Evolutionary conservation across 1,140 invertebrate species (phyloP).

Genomic region (Phenacoccus solenopsis): DNA sequence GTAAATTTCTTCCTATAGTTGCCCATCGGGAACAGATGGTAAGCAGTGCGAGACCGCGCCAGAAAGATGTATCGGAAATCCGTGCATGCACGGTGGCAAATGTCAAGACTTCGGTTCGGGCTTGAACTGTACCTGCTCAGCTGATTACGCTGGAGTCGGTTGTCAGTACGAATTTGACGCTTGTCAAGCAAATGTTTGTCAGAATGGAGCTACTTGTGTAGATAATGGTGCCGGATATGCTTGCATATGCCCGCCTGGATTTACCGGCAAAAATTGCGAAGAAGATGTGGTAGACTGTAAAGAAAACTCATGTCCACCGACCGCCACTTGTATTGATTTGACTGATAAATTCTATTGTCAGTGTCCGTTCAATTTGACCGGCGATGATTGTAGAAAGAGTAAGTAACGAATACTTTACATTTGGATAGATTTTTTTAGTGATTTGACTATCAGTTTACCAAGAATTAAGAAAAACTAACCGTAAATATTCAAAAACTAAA

Average conservation of each 20-base stretch:
- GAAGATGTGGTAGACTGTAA: conserved; percentile 86
- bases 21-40: conserved; percentile 83
- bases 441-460: too few relatives aligned
- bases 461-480: too few relatives aligned
- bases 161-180: conserved; percentile 90
- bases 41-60: conserved; percentile 92
- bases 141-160: conserved; percentile 73
- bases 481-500: too few relatives aligned
- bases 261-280: conserved; percentile 73
- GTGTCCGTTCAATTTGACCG: conserved; percentile 91
- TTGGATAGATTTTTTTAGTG: neutral
- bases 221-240: conserved; percentile 72
- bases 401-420: conserved; percentile 31
- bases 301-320: conserved; percentile 85
- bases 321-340: conserved; percentile 85
- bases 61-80: conserved; percentile 87
- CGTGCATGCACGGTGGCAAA: conserved; percentile 87
- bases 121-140: conserved; percentile 80
- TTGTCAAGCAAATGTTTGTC: conserved; percentile 71
- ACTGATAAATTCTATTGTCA: conserved; percentile 87
- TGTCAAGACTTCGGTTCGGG: conserved; percentile 92
- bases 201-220: conserved; percentile 83
- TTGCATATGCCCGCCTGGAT: conserved; percentile 74
- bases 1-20: conserved; percentile 40
- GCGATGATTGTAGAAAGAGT: conserved; percentile 91